Evolutionary conservation across 2,888 invertebrate genomes (phyloP).

Genomic region (Ectemnius lituratus): DNA sequence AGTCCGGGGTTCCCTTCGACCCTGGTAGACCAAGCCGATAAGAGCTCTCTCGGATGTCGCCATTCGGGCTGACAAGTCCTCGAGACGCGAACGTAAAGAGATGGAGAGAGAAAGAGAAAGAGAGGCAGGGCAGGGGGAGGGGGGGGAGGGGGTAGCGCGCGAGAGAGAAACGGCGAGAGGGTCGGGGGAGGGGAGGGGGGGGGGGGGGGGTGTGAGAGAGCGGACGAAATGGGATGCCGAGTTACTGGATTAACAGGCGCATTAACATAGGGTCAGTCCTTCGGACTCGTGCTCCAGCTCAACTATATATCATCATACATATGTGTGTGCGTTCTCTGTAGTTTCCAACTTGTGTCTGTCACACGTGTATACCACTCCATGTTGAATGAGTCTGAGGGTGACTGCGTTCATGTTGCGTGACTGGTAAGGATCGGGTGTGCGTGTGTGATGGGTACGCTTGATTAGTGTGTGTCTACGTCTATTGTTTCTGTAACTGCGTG

Average conservation of each 20-base stretch:
- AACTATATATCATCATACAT: slow-evolving; percentile 50
- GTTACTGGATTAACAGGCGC: slow-evolving; percentile 26
- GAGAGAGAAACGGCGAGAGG: neutral
- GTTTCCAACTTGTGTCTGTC: slow-evolving; percentile 79
- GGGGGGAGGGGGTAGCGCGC: no score
- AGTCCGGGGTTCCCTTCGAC: slow-evolving; percentile 38
- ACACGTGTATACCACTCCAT: slow-evolving; percentile 75
- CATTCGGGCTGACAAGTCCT: slow-evolving; percentile 36
- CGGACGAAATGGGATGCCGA: slow-evolving; percentile 9
- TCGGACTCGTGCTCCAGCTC: slow-evolving; percentile 34
- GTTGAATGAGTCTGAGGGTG: slow-evolving; percentile 74
- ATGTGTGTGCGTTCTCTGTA: slow-evolving; percentile 67
- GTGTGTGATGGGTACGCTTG: slow-evolving; percentile 73
- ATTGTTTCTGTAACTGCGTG: slow-evolving; percentile 76
- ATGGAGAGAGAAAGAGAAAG: no score
- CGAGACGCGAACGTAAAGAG: slow-evolving; percentile 21
- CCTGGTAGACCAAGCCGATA: slow-evolving; percentile 47
- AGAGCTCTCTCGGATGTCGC: slow-evolving; percentile 45
- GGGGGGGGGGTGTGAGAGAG: neutral
- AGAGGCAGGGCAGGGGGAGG: no score
- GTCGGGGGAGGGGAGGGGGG: no score
- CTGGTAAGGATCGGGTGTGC: slow-evolving; percentile 64
- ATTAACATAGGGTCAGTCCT: slow-evolving; percentile 27
- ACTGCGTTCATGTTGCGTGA: slow-evolving; percentile 73
- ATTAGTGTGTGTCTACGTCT: slow-evolving; percentile 78